Evolutionary conservation across 53 echinoderm and acorn worm genomes (phyloP).

Genomic region (Patiria pectinifera): DNA sequence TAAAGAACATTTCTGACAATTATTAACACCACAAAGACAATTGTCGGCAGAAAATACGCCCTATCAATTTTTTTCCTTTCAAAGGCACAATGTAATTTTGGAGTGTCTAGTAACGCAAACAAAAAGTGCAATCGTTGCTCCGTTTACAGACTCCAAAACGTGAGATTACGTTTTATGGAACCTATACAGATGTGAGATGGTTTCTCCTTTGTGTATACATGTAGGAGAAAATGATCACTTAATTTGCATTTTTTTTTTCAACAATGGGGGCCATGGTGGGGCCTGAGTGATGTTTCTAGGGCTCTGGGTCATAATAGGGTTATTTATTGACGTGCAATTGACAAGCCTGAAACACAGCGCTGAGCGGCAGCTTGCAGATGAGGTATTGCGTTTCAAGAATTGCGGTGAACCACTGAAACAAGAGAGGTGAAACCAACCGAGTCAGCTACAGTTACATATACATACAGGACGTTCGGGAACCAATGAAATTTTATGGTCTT

Average conservation of each 20-base stretch:
- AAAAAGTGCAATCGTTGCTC: background rate
- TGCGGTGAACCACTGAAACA: background rate
- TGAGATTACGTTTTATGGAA: background rate
- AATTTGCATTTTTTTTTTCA: background rate
- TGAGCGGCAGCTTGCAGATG: background rate
- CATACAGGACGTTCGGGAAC: background rate
- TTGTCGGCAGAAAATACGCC: background rate
- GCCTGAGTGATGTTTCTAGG: background rate
- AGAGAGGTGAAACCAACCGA: background rate
- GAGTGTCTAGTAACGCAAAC: slow-evolving; percentile 4
- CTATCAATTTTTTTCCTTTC: background rate
- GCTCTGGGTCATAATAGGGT: background rate
- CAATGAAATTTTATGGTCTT: no score
- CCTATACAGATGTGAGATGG: background rate
- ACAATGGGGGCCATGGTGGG: background rate
- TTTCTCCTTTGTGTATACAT: background rate
- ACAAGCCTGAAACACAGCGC: background rate
- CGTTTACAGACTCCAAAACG: background rate
- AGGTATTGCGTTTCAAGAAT: background rate
- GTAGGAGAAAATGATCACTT: background rate
- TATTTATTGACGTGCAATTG: background rate
- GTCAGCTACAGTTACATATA: background rate
- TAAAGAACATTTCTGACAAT: background rate
- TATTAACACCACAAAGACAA: background rate
- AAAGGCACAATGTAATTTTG: background rate